Evolutionary conservation across 2,888 invertebrate genomes (phyloP).

Genomic region (Vesta saturnalis): DNA sequence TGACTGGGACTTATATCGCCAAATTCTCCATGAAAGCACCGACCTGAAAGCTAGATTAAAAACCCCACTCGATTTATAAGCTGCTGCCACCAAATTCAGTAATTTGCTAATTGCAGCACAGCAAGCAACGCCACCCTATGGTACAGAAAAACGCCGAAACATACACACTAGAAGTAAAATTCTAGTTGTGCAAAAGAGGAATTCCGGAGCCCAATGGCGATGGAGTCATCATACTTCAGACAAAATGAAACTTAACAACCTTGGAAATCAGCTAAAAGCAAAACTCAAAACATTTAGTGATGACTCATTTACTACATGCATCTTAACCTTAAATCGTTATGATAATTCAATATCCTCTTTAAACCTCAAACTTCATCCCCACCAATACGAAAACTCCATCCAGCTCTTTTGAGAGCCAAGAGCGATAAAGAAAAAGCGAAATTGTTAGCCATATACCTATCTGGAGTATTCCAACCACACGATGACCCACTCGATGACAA

Average conservation of each 20-base stretch:
- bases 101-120: too few relatives aligned
- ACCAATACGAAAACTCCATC: constrained; percentile 14
- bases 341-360: constrained; percentile 18
- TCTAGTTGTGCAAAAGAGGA: too few relatives aligned
- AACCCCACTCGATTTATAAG: neutral
- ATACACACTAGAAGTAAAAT: too few relatives aligned
- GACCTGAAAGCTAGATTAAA: constrained; percentile 2
- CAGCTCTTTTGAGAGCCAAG: constrained; percentile 13
- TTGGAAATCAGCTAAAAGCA: constrained; percentile 16
- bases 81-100: neutral
- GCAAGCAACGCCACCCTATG: too few relatives aligned
- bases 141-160: too few relatives aligned
- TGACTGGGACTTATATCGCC: neutral
- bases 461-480: too few relatives aligned
- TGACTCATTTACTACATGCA: too few relatives aligned
- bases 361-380: constrained; percentile 15
- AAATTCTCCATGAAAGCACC: neutral
- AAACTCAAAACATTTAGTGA: constrained; percentile 12
- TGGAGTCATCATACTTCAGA: constrained; percentile 7
- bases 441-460: too few relatives aligned
- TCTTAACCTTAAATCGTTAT: too few relatives aligned
- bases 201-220: too few relatives aligned
- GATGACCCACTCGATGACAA: too few relatives aligned
- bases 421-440: constrained; percentile 10
- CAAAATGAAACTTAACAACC: constrained; percentile 9